A percentile compares a stretch with the other conserved stretches of the same genome.
These are phyloP conservation scores for Bucorvus abyssinicus DNA, from an alignment of 2,797 vertebrate species.

Conservation along the genomic window DNA sequence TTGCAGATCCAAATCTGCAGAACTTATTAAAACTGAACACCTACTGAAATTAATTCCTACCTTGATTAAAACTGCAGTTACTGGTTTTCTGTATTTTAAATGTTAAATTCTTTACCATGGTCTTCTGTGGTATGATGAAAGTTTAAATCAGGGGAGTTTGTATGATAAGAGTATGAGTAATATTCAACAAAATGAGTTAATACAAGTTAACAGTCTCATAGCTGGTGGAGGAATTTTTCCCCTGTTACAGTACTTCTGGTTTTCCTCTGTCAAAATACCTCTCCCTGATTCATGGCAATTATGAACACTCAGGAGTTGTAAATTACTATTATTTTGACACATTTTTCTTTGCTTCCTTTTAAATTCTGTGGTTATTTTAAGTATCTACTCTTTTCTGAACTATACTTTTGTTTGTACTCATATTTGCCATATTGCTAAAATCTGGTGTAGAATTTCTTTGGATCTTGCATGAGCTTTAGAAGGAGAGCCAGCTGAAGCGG, in stretches of 20 bases:
- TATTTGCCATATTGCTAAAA: background rate
- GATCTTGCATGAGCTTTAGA: background rate
- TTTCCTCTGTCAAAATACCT: conserved; percentile 21
- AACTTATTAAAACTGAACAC: background rate
- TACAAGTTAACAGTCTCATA: background rate
- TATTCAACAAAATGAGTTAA: background rate
- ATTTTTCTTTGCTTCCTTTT: background rate
- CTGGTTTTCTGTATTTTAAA: background rate
- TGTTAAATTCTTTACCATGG: background rate
- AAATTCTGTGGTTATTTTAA: background rate
- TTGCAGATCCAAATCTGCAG: background rate
- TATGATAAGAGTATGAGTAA: background rate
- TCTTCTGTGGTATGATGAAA: background rate
- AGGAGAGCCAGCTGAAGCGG: background rate
- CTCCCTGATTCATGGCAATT: background rate
- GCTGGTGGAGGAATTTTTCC: background rate
- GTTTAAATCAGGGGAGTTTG: background rate
- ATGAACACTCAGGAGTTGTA: background rate
- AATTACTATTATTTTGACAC: conserved; percentile 8
- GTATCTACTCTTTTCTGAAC: background rate
- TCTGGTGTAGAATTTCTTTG: background rate
- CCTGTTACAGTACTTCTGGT: background rate
- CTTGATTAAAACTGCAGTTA: background rate
- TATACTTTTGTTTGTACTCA: background rate
- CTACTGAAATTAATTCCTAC: background rate